Evolutionary conservation across 2,113 vertebrate genomes (phyloP), one percentile per base, ranked within the genome.

Genomic region (Prionailurus bengalensis): DNA sequence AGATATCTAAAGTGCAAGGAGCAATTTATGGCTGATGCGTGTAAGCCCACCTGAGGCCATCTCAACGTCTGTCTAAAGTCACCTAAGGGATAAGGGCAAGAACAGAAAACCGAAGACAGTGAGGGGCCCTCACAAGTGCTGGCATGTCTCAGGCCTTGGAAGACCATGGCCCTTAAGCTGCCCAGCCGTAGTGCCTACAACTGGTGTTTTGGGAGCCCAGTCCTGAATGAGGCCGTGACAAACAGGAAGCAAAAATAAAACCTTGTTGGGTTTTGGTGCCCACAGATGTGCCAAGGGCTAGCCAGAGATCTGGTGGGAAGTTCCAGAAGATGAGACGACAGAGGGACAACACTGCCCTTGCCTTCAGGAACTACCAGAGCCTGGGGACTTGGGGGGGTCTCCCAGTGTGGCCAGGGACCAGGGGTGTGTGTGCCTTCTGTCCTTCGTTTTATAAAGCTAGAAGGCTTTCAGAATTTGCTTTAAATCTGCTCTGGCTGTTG

Each of bases 311-410:
- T 42, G 12, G 10, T 0, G 53, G 33, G 25, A 71, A 33, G 48
- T 42, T 39, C 74, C 4, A 31, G 15, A 45, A 29, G 2, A 39
- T 3, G 16, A 31, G 25, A n/a, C 0, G 3, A 61, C 15, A 36
- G 2, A 1, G 19, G 1, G 3, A 1, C 16, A 29, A 55, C 0
- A 12, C 5, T 2, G 1, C 11, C 13, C 74, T 6, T 21, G n/a
- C 31, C 15, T 80, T 31, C 36, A 61, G 58, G 76, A 17, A 10
- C 63, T 5, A 0, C n/a, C 42, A 39, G 45, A 19, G 63, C 21
- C 31, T 3, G 2, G 79, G 70, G 21, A 29, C 23, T 36, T 1
- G 45, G 45, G 7, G 7, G 15, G 31, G n/a, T n/a, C 27, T 15
- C 80, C 19, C 8, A 3, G 17, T 5, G 36, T 36, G 68, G 31